Base-by-base conservation (phyloP, 2,113 vertebrate genomes). In the Lasiurus cinereus region DNA sequence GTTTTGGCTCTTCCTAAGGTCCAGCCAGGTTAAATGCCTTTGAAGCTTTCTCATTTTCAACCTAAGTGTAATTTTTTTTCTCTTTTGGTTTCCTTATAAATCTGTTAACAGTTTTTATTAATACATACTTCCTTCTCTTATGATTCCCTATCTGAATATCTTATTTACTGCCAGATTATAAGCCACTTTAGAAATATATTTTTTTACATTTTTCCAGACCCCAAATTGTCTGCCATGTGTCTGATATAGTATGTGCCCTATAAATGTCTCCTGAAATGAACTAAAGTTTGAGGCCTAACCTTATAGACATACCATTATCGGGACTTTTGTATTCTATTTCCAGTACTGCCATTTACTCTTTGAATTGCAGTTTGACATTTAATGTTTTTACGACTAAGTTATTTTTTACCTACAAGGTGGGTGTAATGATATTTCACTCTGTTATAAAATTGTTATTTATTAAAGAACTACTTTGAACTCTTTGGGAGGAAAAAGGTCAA, bases 381-480 rank as follows among this genome's bases (percentile, higher is more conserved):
- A 93, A 94, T 91, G 93, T 94, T 94, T 93, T 70, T 77, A 29
- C 88, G 79, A 83, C 69, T 89, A 89, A 69, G 2, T 21, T 79
- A 84, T 93, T 87, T 96, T 95, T 82, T 72, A 93, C 66, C 73
- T 87, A 96, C 31, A 74, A 76, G 74, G 91, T 96, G 80, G 79
- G 84, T 92, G 88, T 96, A 83, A 97, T 93, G 96, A 90, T 96
- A 96, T 94, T 95, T 96, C 52, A 92, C 73, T 94, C 39, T 90
- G 78, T 88, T 95, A 88, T 88, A 80, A 95, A 95, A 88, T 96
- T 94, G 72, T 79, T 96, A 77, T 92, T 92, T 96, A 92, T 96
- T 27, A 2, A 88, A 94, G 72, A 90, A 69, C 48, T 90, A 69
- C 39, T 96, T 91, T 74, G 67, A 94, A 92, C 50, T 93, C 19